A percentile compares a stretch with the other conserved stretches of the same genome.
These are phyloP conservation scores for Ennomos quercinarius DNA, from an alignment of 2,888 invertebrate species.

Conservation along the genomic window DNA sequence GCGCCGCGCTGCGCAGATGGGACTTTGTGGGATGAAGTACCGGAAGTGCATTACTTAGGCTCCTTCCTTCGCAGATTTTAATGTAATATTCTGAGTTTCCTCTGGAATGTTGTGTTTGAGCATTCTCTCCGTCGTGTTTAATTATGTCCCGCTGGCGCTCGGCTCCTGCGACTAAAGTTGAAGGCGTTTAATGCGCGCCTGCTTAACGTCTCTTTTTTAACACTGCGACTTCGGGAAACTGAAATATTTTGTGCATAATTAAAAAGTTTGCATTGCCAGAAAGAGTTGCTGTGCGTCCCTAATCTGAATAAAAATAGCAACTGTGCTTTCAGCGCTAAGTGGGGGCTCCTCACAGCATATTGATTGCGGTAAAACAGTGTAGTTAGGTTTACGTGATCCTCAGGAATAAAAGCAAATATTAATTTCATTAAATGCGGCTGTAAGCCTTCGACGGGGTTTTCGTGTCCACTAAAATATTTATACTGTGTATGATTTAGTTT, in stretches of 20 bases:
- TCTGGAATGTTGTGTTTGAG: conserved; percentile 54
- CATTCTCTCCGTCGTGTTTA: conserved; percentile 51
- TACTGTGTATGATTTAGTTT: too few relatives aligned
- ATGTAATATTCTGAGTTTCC: conserved; percentile 56
- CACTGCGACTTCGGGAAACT: conserved; percentile 43
- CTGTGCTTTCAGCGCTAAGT: conserved; percentile 7
- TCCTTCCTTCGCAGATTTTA: conserved; percentile 57
- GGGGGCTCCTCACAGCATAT: conserved; percentile 14
- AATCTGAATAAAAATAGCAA: conserved; percentile 23
- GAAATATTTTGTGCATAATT: conserved; percentile 45
- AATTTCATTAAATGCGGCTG: too few relatives aligned
- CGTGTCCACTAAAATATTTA: too few relatives aligned
- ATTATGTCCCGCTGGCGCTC: conserved; percentile 44
- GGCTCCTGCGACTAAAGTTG: conserved; percentile 23
- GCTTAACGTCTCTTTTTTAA: conserved; percentile 45
- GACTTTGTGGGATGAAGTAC: conserved; percentile 43
- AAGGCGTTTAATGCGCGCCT: conserved; percentile 48
- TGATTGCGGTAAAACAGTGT: conserved; percentile 14
- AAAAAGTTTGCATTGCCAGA: conserved; percentile 17
- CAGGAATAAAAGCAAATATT: too few relatives aligned
- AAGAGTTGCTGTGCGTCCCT: conserved; percentile 16
- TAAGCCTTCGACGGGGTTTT: too few relatives aligned
- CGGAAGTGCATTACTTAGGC: conserved; percentile 61
- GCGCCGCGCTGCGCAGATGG: conserved; percentile 36
- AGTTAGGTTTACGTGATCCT: too few relatives aligned